Base-by-base conservation (phyloP, 2,888 invertebrate genomes). In the Cheilosia soror region DNA sequence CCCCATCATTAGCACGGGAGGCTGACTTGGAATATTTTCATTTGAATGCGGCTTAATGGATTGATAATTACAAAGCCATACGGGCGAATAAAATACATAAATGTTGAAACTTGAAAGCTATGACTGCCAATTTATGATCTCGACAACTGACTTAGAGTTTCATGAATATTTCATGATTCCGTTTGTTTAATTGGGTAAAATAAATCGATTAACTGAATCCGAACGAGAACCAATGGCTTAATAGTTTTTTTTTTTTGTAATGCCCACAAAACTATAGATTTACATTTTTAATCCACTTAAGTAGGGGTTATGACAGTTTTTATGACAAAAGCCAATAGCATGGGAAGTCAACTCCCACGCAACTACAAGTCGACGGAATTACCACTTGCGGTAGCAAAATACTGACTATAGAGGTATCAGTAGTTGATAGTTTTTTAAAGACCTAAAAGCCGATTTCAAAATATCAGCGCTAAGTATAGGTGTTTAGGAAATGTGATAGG, bases 1-100 rank as follows among this genome's bases (percentile, higher is more conserved):
- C 77, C 53, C 62, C 29, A n/a, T 77, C 60, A 77, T 82, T 66
- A 77, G 58, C 53, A 68, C 44, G 63, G 42, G 20, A 40, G 58
- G 37, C 51, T 65, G 51, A 31, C 40, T 20, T 20, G 31, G 25
- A 49, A 49, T 57, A 15, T 42, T 71, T 15, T 71, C 33, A 25
- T 49, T 63, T 40, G 47, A 33, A 40, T 15, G 31, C 13, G 57
- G 58, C 58, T 49, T 76, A 81, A 81, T 81, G 81, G 69, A 71
- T 65, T 71, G 63, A 76, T 76, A 82, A 82, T 76, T 55, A 71
- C 49, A 58, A 49, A 31, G n/a, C 20, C 37, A 76, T 66, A 37
- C 25, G 25, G 65, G 25, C 5, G 42, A 9, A 37, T 58, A 60
- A 69, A 65, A 58, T 71, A 71, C n/a, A n/a, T n/a, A n/a, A n/a